phyloP scores from a whole-genome alignment of 2,797 vertebrate genomes.

The Spinus olivaceus region DNA sequence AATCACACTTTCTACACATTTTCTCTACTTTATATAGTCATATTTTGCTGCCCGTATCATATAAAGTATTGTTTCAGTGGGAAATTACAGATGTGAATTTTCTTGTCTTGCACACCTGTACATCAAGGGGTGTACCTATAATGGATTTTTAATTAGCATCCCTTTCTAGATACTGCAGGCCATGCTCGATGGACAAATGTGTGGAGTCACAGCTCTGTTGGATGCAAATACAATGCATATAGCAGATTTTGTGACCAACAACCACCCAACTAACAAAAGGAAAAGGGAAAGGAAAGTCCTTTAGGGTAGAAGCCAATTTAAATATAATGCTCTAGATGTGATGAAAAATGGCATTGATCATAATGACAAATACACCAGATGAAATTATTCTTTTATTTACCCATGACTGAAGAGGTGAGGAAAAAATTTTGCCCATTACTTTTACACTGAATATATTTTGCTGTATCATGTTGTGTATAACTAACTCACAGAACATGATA shows the following conservation, averaged over 20 bases:
- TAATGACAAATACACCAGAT: not conserved
- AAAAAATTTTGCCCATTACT: not conserved
- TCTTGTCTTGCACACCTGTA: not conserved
- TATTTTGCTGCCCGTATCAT: not conserved
- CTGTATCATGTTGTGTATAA: not conserved
- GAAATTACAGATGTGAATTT: not conserved
- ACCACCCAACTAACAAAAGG: not conserved
- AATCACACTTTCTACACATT: not conserved
- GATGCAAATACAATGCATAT: not conserved
- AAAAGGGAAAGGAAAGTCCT: not conserved
- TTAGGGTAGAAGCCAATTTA: not conserved
- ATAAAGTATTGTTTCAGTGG: rapidly evolving
- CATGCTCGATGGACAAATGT: not conserved
- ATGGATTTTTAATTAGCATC: not conserved
- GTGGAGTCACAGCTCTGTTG: not conserved
- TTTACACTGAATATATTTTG: not conserved
- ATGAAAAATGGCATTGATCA: not conserved
- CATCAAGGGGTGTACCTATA: not conserved
- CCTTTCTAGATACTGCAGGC: not conserved
- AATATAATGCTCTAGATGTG: not conserved
- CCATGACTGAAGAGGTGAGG: not conserved
- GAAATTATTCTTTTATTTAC: not conserved
- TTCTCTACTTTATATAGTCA: not conserved
- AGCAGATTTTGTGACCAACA: not conserved
- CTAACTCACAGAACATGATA: not conserved